A percentile compares a stretch with the other conserved stretches of the same genome.
Conservation (phyloP, 2,888 invertebrate species). For the Melinopterus prodromus region DNA sequence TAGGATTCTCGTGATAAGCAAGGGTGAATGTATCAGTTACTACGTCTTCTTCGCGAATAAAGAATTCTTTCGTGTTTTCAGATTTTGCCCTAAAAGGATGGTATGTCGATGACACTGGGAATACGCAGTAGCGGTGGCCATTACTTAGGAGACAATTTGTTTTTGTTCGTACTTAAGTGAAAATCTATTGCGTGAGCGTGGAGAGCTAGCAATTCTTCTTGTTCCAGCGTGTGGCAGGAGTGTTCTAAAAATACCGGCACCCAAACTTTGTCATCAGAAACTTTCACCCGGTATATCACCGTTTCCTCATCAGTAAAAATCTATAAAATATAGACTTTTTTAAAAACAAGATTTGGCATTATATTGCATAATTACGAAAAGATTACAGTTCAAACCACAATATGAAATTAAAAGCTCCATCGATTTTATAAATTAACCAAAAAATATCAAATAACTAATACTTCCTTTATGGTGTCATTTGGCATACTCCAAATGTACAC, state of each 20-base stretch:
- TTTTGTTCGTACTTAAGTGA: constrained; percentile 38
- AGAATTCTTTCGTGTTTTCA: constrained; percentile 42
- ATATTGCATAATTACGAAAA: too few relatives aligned
- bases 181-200: constrained; percentile 39
- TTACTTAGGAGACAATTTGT: constrained; percentile 42
- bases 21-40: constrained; percentile 35
- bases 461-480: too few relatives aligned
- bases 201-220: constrained; percentile 36
- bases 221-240: constrained; percentile 32
- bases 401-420: too few relatives aligned
- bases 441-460: too few relatives aligned
- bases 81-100: constrained; percentile 42
- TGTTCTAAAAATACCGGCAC: constrained; percentile 38
- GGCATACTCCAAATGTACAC: too few relatives aligned
- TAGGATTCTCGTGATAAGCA: constrained; percentile 40
- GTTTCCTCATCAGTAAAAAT: constrained; percentile 39
- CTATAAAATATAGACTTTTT: constrained; percentile 27
- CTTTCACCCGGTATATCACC: constrained; percentile 35
- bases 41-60: constrained; percentile 39
- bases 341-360: too few relatives aligned
- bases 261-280: constrained; percentile 39
- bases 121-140: too few relatives aligned
- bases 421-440: too few relatives aligned
- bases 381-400: too few relatives aligned
- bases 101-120: background rate